Conservation (phyloP, 2,113 vertebrate species). For the Natator depressus region DNA sequence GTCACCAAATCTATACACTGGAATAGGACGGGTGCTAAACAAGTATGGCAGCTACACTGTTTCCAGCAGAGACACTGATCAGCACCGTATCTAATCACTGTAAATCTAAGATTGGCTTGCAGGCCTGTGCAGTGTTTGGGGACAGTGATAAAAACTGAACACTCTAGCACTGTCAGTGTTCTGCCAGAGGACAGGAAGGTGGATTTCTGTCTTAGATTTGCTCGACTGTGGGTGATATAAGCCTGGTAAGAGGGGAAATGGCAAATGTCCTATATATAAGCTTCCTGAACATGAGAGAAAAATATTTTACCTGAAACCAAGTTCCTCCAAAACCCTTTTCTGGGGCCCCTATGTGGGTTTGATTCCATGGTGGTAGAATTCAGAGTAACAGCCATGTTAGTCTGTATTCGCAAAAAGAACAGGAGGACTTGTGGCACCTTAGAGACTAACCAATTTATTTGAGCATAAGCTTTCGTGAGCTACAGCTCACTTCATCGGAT, state of each 20-base stretch:
- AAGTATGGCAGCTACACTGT: background rate
- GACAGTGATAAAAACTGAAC: background rate
- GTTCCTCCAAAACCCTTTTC: background rate
- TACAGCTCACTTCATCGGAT: too few relatives aligned
- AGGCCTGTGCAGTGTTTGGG: accelerated
- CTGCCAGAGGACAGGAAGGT: background rate
- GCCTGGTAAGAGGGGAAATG: background rate
- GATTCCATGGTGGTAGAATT: background rate
- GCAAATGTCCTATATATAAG: accelerated
- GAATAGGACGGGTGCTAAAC: accelerated
- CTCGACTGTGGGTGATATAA: background rate
- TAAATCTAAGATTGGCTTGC: accelerated
- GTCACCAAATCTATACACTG: accelerated
- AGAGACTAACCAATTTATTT: too few relatives aligned
- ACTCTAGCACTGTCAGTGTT: background rate
- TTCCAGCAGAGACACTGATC: background rate
- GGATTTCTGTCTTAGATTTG: background rate
- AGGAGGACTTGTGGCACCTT: too few relatives aligned
- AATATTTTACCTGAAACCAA: background rate
- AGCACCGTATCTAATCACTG: accelerated
- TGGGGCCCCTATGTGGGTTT: accelerated
- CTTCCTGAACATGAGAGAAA: accelerated
- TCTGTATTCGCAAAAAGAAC: too few relatives aligned
- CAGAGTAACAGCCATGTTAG: too few relatives aligned
- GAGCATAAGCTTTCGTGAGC: too few relatives aligned